Percentiles rank a stretch among this genome's conserved stretches.
Evolutionary conservation across 2,113 vertebrate genomes (phyloP).

Genomic region (Diadophis punctatus): DNA sequence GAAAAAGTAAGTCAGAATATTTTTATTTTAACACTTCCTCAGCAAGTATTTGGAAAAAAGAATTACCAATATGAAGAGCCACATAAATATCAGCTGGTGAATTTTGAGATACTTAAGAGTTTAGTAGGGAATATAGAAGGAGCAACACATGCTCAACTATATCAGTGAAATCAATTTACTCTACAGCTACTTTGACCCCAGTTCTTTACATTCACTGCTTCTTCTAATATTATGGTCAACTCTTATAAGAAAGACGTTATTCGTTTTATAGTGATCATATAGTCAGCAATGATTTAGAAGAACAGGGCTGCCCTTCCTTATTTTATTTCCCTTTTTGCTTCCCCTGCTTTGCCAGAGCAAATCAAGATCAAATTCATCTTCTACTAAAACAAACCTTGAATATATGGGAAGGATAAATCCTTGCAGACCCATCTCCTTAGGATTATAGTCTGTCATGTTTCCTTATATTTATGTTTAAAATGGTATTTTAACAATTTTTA

Average conservation of each 20-base stretch:
- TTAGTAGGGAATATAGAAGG: neutral
- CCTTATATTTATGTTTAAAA: neutral
- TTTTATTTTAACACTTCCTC: neutral
- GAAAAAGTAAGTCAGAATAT: neutral
- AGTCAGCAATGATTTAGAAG: neutral
- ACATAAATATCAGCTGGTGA: neutral
- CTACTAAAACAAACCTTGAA: neutral
- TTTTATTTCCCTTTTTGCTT: neutral
- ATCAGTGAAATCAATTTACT: neutral
- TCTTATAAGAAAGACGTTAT: neutral
- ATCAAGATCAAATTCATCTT: neutral
- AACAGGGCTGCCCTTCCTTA: too few species aligned
- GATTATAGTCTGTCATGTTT: neutral
- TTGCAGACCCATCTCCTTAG: neutral
- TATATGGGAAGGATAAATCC: neutral
- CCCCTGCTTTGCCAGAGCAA: neutral
- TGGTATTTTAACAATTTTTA: neutral
- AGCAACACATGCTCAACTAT: neutral
- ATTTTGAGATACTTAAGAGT: neutral
- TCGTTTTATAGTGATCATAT: neutral
- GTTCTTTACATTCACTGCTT: neutral
- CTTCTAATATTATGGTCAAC: neutral
- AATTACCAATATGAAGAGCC: neutral
- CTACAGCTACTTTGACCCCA: neutral
- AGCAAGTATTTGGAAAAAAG: neutral